phyloP scores from a whole-genome alignment of 2,113 vertebrate genomes.

The Ochotona princeps region DNA sequence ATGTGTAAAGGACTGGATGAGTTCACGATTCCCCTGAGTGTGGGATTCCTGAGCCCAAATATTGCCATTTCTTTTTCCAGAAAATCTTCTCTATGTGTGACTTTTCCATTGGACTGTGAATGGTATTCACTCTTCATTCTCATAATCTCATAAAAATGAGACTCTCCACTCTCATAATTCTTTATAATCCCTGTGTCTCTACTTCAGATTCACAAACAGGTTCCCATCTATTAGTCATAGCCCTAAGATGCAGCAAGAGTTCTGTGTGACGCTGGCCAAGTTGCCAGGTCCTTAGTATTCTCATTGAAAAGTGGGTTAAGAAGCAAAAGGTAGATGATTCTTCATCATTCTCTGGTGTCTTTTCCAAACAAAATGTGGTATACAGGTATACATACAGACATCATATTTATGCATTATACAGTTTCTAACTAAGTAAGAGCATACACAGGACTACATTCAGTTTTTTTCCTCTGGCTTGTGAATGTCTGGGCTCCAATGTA shows the following conservation, averaged over 20 bases:
- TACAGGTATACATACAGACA: not conserved
- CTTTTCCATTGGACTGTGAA: not conserved
- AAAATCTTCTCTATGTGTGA: not conserved
- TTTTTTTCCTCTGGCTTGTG: not conserved
- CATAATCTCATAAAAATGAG: not conserved
- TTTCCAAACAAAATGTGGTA: not conserved
- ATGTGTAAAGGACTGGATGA: not conserved
- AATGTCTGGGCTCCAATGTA: constrained; percentile 1
- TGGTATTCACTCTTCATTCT: not conserved
- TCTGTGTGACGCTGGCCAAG: not conserved
- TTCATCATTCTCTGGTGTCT: not conserved
- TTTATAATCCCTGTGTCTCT: not conserved
- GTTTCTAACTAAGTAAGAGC: not conserved
- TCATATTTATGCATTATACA: not conserved
- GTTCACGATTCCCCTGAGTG: not conserved
- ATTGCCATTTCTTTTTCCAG: not conserved
- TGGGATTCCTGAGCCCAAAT: not conserved
- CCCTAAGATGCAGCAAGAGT: not conserved
- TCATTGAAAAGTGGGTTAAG: not conserved
- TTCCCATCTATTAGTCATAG: not conserved
- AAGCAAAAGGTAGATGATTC: not conserved
- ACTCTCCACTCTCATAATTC: not conserved
- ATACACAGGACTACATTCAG: not conserved
- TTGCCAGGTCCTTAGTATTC: not conserved
- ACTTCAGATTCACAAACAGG: not conserved